Conservation (phyloP, 2,888 invertebrate genomes). For the Idaea dimidiata region DNA sequence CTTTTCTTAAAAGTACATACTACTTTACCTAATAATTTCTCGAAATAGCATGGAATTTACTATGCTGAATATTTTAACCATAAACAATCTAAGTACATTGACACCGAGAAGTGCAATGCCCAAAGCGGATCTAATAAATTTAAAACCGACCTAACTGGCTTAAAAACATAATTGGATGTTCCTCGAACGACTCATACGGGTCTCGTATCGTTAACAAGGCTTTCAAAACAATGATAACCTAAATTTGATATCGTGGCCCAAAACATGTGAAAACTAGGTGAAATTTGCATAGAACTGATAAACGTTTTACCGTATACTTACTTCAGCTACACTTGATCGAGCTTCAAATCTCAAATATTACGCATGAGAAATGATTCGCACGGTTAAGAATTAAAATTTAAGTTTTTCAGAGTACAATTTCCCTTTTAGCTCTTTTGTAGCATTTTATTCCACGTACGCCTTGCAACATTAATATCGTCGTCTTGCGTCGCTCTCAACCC, state of each 20-base stretch:
- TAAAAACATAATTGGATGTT: slow-evolving; percentile 3
- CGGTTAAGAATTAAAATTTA: too few relatives aligned
- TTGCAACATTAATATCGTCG: too few relatives aligned
- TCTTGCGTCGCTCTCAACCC: too few relatives aligned
- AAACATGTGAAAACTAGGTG: slow-evolving; percentile 57
- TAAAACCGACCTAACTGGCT: slow-evolving; percentile 1
- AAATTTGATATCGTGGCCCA: slow-evolving; percentile 55
- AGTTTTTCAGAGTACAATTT: too few relatives aligned
- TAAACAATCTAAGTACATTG: neutral
- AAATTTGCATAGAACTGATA: slow-evolving; percentile 60
- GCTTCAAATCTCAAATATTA: neutral
- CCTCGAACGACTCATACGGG: slow-evolving; percentile 2
- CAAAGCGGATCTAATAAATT: slow-evolving; percentile 5
- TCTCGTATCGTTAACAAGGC: slow-evolving; percentile 16
- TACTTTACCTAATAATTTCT: too few relatives aligned
- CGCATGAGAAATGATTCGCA: neutral
- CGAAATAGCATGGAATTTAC: too few relatives aligned
- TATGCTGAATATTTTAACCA: neutral
- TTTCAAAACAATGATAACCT: slow-evolving; percentile 63
- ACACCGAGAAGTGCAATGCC: slow-evolving; percentile 3
- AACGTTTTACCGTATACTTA: slow-evolving; percentile 10
- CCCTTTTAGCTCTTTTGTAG: too few relatives aligned
- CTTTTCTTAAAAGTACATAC: too few relatives aligned
- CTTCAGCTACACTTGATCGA: too few relatives aligned
- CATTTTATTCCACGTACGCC: too few relatives aligned